Evolutionary conservation across 2,797 vertebrate genomes (phyloP).

Genomic region (Esox masquinongy): DNA sequence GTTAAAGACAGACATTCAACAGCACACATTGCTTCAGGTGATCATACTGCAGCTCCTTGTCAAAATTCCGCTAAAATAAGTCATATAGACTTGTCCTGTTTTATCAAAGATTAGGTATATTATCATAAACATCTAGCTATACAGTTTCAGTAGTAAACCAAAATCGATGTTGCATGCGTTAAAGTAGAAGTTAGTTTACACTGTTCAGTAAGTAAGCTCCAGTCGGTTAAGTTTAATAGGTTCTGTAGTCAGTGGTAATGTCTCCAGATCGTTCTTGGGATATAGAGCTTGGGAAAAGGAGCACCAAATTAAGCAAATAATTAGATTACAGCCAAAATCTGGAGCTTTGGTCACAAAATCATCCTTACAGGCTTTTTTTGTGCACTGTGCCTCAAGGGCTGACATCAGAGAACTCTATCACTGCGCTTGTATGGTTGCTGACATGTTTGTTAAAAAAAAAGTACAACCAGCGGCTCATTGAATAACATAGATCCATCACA

Average conservation of each 20-base stretch:
- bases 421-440: constrained; percentile 11
- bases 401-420: constrained; percentile 11
- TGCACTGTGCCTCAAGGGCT: background rate
- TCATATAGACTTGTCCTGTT: background rate
- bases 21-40: too few species aligned
- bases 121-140: background rate
- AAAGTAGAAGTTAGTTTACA: background rate
- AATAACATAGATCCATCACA: background rate
- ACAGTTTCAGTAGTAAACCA: background rate
- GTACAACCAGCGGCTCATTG: background rate
- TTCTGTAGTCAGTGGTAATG: background rate
- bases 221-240: background rate
- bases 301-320: constrained; percentile 38
- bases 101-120: background rate
- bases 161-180: background rate
- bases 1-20: too few species aligned
- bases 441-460: background rate
- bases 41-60: too few species aligned
- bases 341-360: constrained; percentile 26
- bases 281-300: background rate
- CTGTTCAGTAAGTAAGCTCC: constrained; percentile 1
- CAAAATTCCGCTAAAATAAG: too few species aligned
- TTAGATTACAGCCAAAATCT: constrained; percentile 38
- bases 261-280: background rate
- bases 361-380: constrained; percentile 8